phyloP scores from a whole-genome alignment of 2,113 vertebrate species.

The Amphiprion percula region DNA sequence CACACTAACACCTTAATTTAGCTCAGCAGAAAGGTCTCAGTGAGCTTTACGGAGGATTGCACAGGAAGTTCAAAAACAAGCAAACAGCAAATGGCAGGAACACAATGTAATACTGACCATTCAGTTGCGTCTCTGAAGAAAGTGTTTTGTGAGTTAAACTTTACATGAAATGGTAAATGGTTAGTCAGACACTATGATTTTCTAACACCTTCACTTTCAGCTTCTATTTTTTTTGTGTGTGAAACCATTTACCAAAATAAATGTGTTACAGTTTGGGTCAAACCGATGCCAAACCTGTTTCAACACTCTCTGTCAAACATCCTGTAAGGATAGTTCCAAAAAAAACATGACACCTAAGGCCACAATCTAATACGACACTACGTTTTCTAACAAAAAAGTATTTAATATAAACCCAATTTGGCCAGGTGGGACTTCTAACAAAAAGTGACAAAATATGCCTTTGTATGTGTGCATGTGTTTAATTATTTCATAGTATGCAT shows the following conservation, averaged over 20 bases:
- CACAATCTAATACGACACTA: too few species aligned
- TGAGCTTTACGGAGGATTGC: too few species aligned
- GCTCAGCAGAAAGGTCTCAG: too few species aligned
- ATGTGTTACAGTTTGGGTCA: neutral
- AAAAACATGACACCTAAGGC: constrained; percentile 1
- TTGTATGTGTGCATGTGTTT: constrained; percentile 7
- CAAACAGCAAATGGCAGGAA: neutral
- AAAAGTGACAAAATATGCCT: neutral
- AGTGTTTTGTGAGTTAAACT: neutral
- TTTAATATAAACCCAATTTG: neutral
- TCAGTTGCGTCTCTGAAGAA: neutral
- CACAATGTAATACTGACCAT: neutral
- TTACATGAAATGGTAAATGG: constrained; percentile 1
- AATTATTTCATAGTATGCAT: constrained; percentile 10
- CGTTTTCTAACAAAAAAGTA: neutral
- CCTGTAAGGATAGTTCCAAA: constrained; percentile 5
- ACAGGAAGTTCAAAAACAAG: neutral
- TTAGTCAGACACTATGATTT: neutral
- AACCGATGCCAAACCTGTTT: neutral
- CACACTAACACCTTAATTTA: neutral
- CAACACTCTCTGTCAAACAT: neutral
- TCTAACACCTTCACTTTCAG: neutral
- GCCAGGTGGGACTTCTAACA: neutral
- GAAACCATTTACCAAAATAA: neutral
- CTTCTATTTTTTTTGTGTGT: neutral